Percentiles rank a stretch among this genome's conserved stretches.
Evolutionary conservation across 1,140 invertebrate genomes (phyloP).

Genomic region (Kradibia gibbosae): DNA sequence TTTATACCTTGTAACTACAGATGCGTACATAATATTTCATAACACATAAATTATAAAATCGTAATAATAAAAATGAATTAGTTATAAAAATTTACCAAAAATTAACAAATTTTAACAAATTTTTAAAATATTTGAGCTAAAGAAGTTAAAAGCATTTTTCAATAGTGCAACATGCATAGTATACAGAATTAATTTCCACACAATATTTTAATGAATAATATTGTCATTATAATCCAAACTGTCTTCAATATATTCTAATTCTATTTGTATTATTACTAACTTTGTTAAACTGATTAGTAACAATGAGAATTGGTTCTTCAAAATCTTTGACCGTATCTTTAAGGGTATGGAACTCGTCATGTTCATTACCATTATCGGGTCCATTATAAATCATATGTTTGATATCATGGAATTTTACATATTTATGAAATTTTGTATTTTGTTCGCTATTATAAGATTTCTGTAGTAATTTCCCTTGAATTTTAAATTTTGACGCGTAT

Average conservation of each 20-base stretch:
- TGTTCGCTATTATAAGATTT: slow-evolving; percentile 54
- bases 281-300: slow-evolving; percentile 58
- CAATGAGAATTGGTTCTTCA: slow-evolving; percentile 60
- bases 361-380: slow-evolving; percentile 13
- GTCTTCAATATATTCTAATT: no score
- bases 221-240: no score
- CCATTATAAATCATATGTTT: slow-evolving; percentile 66
- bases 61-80: not conserved
- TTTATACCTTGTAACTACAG: slow-evolving; percentile 58
- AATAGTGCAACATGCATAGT: no score
- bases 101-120: no score
- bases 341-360: slow-evolving; percentile 43
- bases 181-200: no score
- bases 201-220: no score
- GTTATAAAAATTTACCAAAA: no score
- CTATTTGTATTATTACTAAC: slow-evolving; percentile 45
- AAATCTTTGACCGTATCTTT: slow-evolving; percentile 54
- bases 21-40: not conserved
- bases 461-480: slow-evolving; percentile 63
- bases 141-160: no score
- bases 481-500: slow-evolving; percentile 62
- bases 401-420: slow-evolving; percentile 60
- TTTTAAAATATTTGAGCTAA: no score
- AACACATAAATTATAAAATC: not conserved
- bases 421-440: slow-evolving; percentile 53